These are phyloP conservation scores for Anthoscopus minutus DNA, from an alignment of 2,113 vertebrate species.

Conservation along the genomic window DNA sequence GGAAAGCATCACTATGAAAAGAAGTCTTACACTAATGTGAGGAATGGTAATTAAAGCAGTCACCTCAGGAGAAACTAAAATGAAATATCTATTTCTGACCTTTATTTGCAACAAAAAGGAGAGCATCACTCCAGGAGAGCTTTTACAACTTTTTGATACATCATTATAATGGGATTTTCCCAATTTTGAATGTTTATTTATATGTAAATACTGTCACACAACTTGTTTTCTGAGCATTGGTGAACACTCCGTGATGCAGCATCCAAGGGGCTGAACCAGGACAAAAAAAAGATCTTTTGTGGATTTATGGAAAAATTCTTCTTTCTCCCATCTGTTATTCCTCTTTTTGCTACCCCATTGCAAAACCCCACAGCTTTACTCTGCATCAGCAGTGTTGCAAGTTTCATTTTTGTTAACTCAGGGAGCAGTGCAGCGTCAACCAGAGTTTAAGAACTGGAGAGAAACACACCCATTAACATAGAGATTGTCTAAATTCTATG, in stretches of 20 bases:
- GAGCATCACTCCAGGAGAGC: neutral
- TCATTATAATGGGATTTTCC: neutral
- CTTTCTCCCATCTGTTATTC: neutral
- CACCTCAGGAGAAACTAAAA: neutral
- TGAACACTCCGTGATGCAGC: neutral
- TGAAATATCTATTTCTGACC: neutral
- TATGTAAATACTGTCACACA: neutral
- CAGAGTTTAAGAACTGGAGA: neutral
- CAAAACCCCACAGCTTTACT: neutral
- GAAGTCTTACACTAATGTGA: neutral
- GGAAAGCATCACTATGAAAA: neutral
- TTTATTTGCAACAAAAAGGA: neutral
- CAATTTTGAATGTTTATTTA: neutral
- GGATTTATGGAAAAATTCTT: neutral
- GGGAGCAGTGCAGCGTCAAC: fast-evolving
- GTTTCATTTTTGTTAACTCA: neutral
- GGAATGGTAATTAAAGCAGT: neutral
- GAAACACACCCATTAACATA: neutral
- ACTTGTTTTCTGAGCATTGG: neutral
- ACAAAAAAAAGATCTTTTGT: neutral
- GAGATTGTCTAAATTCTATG: neutral
- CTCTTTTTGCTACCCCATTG: neutral
- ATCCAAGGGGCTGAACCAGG: neutral
- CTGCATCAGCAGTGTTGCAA: fast-evolving
- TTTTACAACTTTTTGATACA: neutral